phyloP scores from a whole-genome alignment of 2,888 invertebrate species.

The Eudasyphora cyanicolor region DNA sequence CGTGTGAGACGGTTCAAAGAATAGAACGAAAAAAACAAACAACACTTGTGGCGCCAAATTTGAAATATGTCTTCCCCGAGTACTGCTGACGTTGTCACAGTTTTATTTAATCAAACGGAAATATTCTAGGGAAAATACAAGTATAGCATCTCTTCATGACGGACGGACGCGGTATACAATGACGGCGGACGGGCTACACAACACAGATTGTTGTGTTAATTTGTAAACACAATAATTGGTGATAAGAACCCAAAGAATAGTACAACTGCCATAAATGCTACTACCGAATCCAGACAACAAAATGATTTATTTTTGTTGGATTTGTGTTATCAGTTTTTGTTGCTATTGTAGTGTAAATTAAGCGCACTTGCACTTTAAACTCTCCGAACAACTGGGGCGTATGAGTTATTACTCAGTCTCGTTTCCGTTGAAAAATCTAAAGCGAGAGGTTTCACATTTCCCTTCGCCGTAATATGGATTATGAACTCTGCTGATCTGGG shows the following conservation, averaged over 20 bases:
- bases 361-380: slow-evolving; percentile 45
- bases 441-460: no score
- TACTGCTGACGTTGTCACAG: not conserved
- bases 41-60: slow-evolving; percentile 27
- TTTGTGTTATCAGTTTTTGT: slow-evolving; percentile 41
- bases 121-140: slow-evolving; percentile 35
- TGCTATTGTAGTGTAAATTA: slow-evolving; percentile 14
- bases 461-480: no score
- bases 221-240: slow-evolving; percentile 61
- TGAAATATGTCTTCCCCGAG: not conserved
- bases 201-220: slow-evolving; percentile 46
- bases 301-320: slow-evolving; percentile 17
- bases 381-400: slow-evolving; percentile 18
- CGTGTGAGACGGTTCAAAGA: not conserved
- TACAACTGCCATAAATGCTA: not conserved
- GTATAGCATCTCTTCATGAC: not conserved
- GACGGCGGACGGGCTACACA: not conserved
- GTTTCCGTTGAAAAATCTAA: no score
- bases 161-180: not conserved
- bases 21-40: slow-evolving; percentile 3
- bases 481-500: no score
- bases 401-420: slow-evolving; percentile 39
- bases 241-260: slow-evolving; percentile 49
- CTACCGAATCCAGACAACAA: slow-evolving; percentile 3
- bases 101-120: slow-evolving; percentile 43